Evolutionary conservation across 1,140 invertebrate species (phyloP), one percentile per base, ranked within the genome.

Genomic region (Orius insidiosus): DNA sequence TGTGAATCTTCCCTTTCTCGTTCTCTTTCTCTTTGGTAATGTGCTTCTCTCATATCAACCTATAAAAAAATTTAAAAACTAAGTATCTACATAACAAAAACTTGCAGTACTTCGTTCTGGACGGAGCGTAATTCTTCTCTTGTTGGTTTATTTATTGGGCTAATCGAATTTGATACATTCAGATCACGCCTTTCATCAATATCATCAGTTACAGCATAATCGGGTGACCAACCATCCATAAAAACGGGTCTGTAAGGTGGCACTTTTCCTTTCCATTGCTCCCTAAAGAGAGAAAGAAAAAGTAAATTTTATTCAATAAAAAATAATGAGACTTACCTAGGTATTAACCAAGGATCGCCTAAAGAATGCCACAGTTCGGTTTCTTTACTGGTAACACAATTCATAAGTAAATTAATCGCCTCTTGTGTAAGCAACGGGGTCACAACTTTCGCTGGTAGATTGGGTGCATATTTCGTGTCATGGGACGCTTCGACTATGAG

Each of bases 331-430:
- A 5, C 55, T 58, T 64, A 82, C 75, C 74, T 75, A 30, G 86
- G 84, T 19, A 86, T 74, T 41, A 85, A 74, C 92, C 92, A 97
- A 14, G 86, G 77, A 45, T 89, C 85, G 5, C 92, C 92, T 1
- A 99, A 64, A 0, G 89, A 92, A 61, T 93, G 88, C 95, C 94
- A 98, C 1, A 98, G 63, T 61, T 98, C 95, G 0, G 85, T 87
- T 67, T 99, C 95, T 60, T 97, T 97, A 55, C 90, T 95, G 19
- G 89, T 97, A 16, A 98, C 80, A 61, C 94, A 98, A 61, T 98
- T 96, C 49, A 85, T 82, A 14, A 99, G 67, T 48, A 98, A 67
- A 62, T 97, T 95, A 46, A 95, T 78, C 9, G 94, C 90, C 57
- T 97, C 92, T n/a, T 78, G 66, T 0, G 87, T 93, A 11, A 98